Evolutionary conservation across 1,140 invertebrate species (phyloP).

Genomic region (Trichonephila clavata): DNA sequence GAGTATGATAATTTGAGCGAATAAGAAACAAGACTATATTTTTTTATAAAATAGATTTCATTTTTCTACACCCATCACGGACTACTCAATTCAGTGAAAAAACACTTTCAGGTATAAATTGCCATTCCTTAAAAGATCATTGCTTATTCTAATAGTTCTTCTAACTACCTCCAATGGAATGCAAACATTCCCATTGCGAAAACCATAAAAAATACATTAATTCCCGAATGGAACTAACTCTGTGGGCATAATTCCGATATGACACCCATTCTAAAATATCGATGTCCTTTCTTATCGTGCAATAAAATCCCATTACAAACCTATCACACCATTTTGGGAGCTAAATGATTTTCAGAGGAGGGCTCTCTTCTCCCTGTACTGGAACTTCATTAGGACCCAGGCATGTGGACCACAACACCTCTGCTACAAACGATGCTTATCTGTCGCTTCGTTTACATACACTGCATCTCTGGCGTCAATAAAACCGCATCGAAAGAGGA

Average conservation of each 20-base stretch:
- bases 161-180: neutral
- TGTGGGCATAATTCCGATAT: neutral
- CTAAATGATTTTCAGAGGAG: neutral
- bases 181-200: neutral
- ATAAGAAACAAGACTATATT: too few species aligned
- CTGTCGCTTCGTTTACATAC: conserved; percentile 25
- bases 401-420: neutral
- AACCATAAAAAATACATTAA: conserved; percentile 40
- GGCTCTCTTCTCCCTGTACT: neutral
- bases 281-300: conserved; percentile 14
- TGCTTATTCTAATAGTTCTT: neutral
- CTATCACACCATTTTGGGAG: conserved; percentile 43
- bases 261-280: neutral
- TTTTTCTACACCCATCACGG: neutral
- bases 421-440: conserved; percentile 22
- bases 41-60: too few species aligned
- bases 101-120: conserved; percentile 5
- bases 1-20: neutral
- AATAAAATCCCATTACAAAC: conserved; percentile 72
- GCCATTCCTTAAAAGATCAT: conserved; percentile 1
- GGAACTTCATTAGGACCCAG: neutral
- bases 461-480: neutral
- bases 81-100: neutral
- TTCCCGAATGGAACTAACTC: neutral
- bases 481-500: conserved; percentile 40